Conservation (phyloP, 23 tunicate genomes). For the Phallusia fumigata region DNA sequence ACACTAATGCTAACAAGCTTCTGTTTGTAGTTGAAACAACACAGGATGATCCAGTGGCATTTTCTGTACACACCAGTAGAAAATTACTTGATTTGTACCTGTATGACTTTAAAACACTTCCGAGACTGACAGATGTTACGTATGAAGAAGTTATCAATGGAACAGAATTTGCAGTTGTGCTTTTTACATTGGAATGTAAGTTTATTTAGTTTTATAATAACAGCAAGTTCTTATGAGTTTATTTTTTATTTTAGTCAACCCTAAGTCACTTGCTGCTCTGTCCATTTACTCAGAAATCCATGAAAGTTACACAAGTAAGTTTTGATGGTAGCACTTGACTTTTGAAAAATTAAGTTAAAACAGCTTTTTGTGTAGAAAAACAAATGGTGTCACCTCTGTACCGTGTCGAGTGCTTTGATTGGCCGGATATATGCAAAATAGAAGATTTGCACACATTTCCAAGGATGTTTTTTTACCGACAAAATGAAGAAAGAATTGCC, state of each 20-base stretch:
- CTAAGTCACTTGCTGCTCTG: constrained; percentile 69
- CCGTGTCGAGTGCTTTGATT: constrained; percentile 87
- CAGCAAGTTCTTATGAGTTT: neutral
- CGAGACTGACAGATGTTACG: constrained; percentile 68
- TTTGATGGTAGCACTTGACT: neutral
- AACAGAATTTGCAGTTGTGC: constrained; percentile 48
- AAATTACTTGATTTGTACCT: constrained; percentile 45
- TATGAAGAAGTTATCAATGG: constrained; percentile 53
- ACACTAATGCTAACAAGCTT: neutral
- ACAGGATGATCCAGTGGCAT: constrained; percentile 74
- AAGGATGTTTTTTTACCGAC: constrained; percentile 53
- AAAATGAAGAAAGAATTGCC: neutral
- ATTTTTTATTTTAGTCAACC: constrained; percentile 58
- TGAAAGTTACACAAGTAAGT: constrained; percentile 45
- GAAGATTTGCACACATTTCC: constrained; percentile 62
- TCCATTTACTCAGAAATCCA: constrained; percentile 53
- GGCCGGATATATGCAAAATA: constrained; percentile 87
- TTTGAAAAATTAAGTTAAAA: too few species aligned
- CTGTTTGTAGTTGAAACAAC: neutral
- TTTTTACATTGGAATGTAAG: constrained; percentile 85
- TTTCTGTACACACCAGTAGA: constrained; percentile 43
- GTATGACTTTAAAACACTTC: constrained; percentile 47
- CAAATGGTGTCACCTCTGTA: constrained; percentile 32
- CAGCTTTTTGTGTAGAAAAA: neutral
- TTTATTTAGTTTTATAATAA: neutral